Percentiles rank a stretch among this genome's conserved stretches.
phyloP scores from a whole-genome alignment of 2,113 vertebrate species.

The Neopipo cinnamomea region DNA sequence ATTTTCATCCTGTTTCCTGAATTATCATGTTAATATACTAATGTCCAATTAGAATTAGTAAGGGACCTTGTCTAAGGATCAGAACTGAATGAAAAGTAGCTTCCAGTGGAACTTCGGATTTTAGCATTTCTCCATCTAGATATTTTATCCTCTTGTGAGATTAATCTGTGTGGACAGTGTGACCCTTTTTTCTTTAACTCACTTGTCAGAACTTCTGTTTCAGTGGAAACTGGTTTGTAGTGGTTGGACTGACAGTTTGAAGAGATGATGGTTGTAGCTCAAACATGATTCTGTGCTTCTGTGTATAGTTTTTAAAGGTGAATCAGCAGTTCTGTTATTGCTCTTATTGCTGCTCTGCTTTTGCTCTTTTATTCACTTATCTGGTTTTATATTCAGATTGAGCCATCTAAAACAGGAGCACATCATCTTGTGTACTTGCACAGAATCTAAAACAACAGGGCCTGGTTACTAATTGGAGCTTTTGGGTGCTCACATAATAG shows the following conservation, averaged over 20 bases:
- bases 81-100: not conserved
- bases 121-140: not conserved
- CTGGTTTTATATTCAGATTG: not conserved
- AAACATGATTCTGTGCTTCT: not conserved
- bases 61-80: not conserved
- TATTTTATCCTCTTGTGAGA: not conserved
- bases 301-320: not conserved
- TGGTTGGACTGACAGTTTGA: not conserved
- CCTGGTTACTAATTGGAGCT: slow-evolving; percentile 7
- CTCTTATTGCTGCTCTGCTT: not conserved
- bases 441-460: not conserved
- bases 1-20: not conserved
- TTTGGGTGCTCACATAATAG: not conserved
- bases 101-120: not conserved
- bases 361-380: not conserved
- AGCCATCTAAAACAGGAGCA: not conserved
- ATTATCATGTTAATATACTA: not conserved
- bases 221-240: not conserved
- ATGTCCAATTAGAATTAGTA: not conserved
- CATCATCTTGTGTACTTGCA: slow-evolving; percentile 3
- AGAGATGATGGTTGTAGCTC: not conserved
- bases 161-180: not conserved
- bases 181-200: not conserved
- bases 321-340: not conserved
- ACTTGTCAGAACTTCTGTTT: not conserved